Percentiles rank a stretch among this genome's conserved stretches.
phyloP scores from a whole-genome alignment of 2,888 invertebrate species.

The Noctua fimbriata region DNA sequence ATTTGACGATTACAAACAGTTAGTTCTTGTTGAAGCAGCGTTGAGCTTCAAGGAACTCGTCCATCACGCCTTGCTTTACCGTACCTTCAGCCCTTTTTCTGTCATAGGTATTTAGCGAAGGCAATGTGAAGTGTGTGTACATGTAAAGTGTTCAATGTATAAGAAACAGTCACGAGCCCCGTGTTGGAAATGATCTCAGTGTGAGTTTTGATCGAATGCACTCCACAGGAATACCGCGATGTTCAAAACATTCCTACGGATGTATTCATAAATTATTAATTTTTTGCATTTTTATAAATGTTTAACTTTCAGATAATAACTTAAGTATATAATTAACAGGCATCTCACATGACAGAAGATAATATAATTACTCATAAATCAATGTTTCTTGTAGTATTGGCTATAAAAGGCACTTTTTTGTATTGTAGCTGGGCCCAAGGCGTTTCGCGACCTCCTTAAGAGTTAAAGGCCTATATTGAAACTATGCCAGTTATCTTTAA shows the following conservation, averaged over 20 bases:
- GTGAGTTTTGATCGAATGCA: background rate
- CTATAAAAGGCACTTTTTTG: constrained; percentile 8
- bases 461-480: constrained; percentile 57
- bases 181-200: background rate
- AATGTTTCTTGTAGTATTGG: constrained; percentile 22
- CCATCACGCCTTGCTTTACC: background rate
- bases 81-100: too few species aligned
- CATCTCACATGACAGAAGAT: constrained; percentile 13
- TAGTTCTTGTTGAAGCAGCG: background rate
- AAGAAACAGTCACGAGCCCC: background rate
- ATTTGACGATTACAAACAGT: background rate
- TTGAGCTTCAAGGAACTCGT: background rate
- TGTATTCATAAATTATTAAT: background rate
- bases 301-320: constrained; percentile 7
- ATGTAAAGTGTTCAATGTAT: background rate
- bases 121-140: background rate
- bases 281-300: background rate
- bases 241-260: background rate
- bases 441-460: constrained; percentile 44
- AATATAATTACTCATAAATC: constrained; percentile 37
- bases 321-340: constrained; percentile 32
- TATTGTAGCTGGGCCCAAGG: constrained; percentile 34
- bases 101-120: background rate
- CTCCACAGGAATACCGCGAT: background rate
- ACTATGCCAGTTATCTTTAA: constrained; percentile 61